phyloP scores from a whole-genome alignment of 2,797 vertebrate species.

The Geotrypetes seraphini region DNA sequence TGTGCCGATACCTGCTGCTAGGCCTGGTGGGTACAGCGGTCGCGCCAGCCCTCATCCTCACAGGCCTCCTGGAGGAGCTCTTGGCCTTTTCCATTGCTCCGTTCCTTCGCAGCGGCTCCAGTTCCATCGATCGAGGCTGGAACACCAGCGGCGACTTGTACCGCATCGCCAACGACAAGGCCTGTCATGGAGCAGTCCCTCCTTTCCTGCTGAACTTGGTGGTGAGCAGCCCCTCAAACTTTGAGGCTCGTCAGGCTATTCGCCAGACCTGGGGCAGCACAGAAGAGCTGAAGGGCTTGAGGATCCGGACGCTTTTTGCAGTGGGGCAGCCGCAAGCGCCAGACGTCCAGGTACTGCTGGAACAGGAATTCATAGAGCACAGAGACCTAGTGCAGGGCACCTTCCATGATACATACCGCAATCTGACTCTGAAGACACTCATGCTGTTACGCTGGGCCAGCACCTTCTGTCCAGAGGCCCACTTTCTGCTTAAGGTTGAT shows the following conservation, averaged over 20 bases:
- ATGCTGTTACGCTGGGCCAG: slow-evolving; percentile 60
- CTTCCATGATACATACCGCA: slow-evolving; percentile 64
- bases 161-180: too few species aligned
- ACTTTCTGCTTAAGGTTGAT: slow-evolving; percentile 51
- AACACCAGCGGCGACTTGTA: too few species aligned
- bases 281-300: slow-evolving; percentile 37
- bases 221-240: not conserved
- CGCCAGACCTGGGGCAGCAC: slow-evolving; percentile 63
- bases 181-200: not conserved
- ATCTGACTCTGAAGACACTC: slow-evolving; percentile 70
- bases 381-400: slow-evolving; percentile 62
- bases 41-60: not conserved
- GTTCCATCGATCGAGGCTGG: too few species aligned
- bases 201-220: slow-evolving; percentile 5
- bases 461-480: slow-evolving; percentile 44
- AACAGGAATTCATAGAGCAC: slow-evolving; percentile 49
- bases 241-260: slow-evolving; percentile 49
- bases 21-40: not conserved
- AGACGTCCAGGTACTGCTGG: slow-evolving; percentile 39
- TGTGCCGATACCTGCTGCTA: not conserved
- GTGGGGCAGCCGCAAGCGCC: slow-evolving; percentile 51
- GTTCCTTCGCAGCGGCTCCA: not conserved
- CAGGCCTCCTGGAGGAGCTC: not conserved
- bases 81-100: not conserved
- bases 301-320: slow-evolving; percentile 62